phyloP scores from a whole-genome alignment of 2,888 invertebrate species.

The Epistrophe eligans region DNA sequence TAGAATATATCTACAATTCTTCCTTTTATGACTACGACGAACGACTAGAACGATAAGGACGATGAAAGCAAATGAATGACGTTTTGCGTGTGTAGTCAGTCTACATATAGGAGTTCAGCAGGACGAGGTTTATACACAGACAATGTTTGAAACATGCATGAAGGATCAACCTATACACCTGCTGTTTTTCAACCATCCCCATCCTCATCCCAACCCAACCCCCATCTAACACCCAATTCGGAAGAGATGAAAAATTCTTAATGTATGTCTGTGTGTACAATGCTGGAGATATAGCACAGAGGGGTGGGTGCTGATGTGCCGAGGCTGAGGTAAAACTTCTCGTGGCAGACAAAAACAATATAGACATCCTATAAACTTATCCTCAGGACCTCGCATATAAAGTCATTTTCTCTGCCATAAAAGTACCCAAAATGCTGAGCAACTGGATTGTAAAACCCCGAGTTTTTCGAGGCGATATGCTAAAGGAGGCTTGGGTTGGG shows the following conservation, averaged over 20 bases:
- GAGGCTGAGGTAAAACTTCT: constrained; percentile 39
- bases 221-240: constrained; percentile 7
- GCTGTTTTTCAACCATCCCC: constrained; percentile 29
- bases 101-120: constrained; percentile 20
- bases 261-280: constrained; percentile 49
- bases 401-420: constrained; percentile 74
- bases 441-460: constrained; percentile 51
- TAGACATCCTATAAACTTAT: constrained; percentile 76
- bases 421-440: constrained; percentile 70
- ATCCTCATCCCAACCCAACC: constrained; percentile 10
- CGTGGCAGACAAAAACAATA: constrained; percentile 74
- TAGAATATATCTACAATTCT: constrained; percentile 33
- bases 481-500: constrained; percentile 34
- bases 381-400: constrained; percentile 73
- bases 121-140: constrained; percentile 45
- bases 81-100: constrained; percentile 72
- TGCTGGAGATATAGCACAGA: background rate
- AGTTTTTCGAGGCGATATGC: constrained; percentile 18
- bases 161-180: constrained; percentile 75
- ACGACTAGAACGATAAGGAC: constrained; percentile 51
- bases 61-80: constrained; percentile 73
- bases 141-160: constrained; percentile 67
- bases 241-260: constrained; percentile 27
- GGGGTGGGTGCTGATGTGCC: constrained; percentile 1
- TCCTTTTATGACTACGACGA: constrained; percentile 29